Base-by-base conservation (phyloP, 1,140 invertebrate genomes). In the Saccostrea echinata region DNA sequence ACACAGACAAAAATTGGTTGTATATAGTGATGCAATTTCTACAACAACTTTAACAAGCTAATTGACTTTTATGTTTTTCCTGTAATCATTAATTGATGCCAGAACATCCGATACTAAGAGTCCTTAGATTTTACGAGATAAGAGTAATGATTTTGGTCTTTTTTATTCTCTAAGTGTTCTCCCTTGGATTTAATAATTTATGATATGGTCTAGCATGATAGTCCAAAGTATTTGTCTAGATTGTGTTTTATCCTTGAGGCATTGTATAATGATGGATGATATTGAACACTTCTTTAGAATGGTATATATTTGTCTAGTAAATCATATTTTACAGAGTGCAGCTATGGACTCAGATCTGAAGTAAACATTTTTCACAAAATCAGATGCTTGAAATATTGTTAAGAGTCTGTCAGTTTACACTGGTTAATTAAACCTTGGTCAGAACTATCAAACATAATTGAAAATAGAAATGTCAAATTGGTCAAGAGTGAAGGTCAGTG, bases 31-130 rank as follows among this genome's bases (percentile, higher is more conserved):
- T 76, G 68, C 68, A 30, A 76, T 76, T 76, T 33, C 27, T 76
- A 24, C 30, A 27, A 76, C 68, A 76, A 30, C 68, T 76, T 76
- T 76, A 76, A 30, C 68, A 33, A 76, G 24, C 68, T 76, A 76
- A 76, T 76, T 76, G 68, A 76, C 68, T 76, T 76, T 33, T 76
- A 76, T 76, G 68, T 76, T 76, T 11, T 33, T 76, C 68, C 68
- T 16, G 68, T 76, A 76, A 33, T 76, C 68, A 76, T 76, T 76
- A 76, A 76, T 76, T 76, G 27, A 76, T 76, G 30, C 24, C 24
- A 33, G 68, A 76, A 30, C 68, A 76, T 76, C 68, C 33, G 68
- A 76, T 76, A 76, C 27, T 33, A 12, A 33, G 27, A 27, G 68
- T 76, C 68, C 68, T 76, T 3, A 16, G 68, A 33, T 76, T 76